phyloP scores from a whole-genome alignment of 2,888 invertebrate genomes.

The Listrodromus nycthemerus region DNA sequence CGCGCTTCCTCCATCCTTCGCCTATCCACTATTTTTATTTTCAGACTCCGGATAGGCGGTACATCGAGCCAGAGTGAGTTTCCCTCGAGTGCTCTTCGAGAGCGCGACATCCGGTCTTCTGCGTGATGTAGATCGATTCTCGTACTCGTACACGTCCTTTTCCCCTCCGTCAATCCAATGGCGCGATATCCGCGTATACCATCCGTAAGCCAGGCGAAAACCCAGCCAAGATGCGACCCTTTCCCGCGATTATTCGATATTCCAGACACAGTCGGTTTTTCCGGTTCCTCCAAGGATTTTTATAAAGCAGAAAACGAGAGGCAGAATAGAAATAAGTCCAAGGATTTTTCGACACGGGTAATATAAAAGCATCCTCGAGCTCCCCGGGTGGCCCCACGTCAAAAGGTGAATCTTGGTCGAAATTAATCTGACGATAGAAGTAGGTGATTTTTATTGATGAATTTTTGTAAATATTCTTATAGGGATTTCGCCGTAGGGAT shows the following conservation, averaged over 20 bases:
- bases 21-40: slow-evolving; percentile 37
- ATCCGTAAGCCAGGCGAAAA: not conserved
- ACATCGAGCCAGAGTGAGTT: slow-evolving; percentile 41
- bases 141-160: not conserved
- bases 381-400: slow-evolving; percentile 49
- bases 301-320: slow-evolving; percentile 2
- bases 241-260: slow-evolving; percentile 54
- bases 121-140: slow-evolving; percentile 56
- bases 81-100: slow-evolving; percentile 63
- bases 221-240: not conserved
- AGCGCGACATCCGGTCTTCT: slow-evolving; percentile 61
- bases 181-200: not conserved
- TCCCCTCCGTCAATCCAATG: slow-evolving; percentile 33
- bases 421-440: slow-evolving; percentile 44
- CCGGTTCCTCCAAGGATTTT: slow-evolving; percentile 32
- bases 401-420: slow-evolving; percentile 39
- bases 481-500: slow-evolving; percentile 25
- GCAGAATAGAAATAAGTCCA: slow-evolving; percentile 16
- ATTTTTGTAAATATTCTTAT: too few relatives aligned
- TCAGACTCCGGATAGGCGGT: slow-evolving; percentile 33
- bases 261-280: slow-evolving; percentile 8
- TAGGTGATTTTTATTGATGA: not conserved
- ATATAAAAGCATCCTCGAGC: slow-evolving; percentile 36
- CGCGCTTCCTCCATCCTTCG: slow-evolving; percentile 52
- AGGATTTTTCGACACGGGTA: slow-evolving; percentile 23